Evolutionary conservation across 1,140 invertebrate genomes (phyloP).

Genomic region (Bombus picipes): DNA sequence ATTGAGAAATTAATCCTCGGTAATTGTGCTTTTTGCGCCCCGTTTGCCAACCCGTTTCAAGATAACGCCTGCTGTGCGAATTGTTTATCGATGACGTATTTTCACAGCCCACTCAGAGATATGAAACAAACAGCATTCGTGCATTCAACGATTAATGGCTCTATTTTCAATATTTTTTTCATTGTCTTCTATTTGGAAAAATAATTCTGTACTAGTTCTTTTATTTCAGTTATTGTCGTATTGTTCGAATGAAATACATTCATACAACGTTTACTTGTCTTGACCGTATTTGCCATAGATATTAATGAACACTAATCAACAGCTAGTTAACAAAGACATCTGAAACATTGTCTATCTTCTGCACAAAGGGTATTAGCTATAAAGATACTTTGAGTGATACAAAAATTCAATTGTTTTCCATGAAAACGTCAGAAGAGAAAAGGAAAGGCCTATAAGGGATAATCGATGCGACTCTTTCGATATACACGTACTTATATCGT

Average conservation of each 20-base stretch:
- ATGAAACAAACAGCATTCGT: neutral
- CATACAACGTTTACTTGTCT: neutral
- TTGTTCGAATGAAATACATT: no score
- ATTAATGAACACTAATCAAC: neutral
- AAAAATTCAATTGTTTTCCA: neutral
- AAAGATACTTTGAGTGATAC: neutral
- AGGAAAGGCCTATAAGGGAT: neutral
- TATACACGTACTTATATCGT: neutral
- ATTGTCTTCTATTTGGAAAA: no score
- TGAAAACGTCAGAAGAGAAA: no score
- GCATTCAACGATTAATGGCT: neutral
- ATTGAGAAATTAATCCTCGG: constrained; percentile 68
- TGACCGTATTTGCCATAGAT: neutral
- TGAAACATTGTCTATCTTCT: no score
- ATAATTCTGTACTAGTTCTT: no score
- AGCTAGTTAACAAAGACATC: neutral
- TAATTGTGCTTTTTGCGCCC: constrained; percentile 53
- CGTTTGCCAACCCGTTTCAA: constrained; percentile 23
- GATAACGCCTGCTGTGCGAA: neutral
- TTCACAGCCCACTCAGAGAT: neutral
- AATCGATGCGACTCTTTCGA: constrained; percentile 29
- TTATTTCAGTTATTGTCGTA: no score
- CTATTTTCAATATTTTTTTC: no score
- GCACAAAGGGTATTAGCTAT: no score
- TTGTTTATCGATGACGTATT: neutral